Evolutionary conservation across 2,888 invertebrate species (phyloP), one percentile per base, ranked within the genome.

Genomic region (Carpatolechia fugitivella): DNA sequence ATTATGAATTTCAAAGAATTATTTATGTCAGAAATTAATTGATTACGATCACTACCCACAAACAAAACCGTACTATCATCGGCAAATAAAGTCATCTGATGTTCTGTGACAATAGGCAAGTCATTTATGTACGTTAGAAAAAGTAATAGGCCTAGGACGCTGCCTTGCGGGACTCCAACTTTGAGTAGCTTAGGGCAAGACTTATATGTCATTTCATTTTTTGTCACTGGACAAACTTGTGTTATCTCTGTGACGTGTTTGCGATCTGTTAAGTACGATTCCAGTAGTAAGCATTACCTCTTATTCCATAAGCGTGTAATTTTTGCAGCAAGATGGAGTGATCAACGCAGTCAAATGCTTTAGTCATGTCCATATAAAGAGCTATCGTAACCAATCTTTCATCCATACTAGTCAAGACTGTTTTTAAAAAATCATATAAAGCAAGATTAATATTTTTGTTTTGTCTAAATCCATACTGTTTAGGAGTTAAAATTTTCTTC

Each of bases 61-160:
- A 48, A 24, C 24, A 31, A 16, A 33, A 50, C n/a, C 13, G 55
- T 35, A 13, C 40, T 54, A 33, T 54, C 54, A 18, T 55, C 55
- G 10, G 55, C 54, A 40, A 54, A 54, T 40, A 54, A 20, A 4
- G 16, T 41, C 40, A 54, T 49, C n/a, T 35, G 31, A 40, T 38
- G 38, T 30, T 40, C n/a, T n/a, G 29, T 40, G n/a, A 18, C 24
- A 11, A 40, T 29, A 36, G 54, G 54, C 6, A 54, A 16, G 48
- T 54, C 54, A 36, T 54, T 54, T 24, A 54, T 47, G 24, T 54
- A 48, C 10, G 40, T 54, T 30, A 54, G n/a, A 30, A 54, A 54
- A 48, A 54, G 30, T 40, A 54, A 40, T 7, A 48, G 54, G 13
- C 54, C 54, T 1, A 54, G 20, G 11, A 24, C 4, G 6, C 29